Conservation (phyloP, 2,113 vertebrate species). For the Callithrix jacchus region DNA sequence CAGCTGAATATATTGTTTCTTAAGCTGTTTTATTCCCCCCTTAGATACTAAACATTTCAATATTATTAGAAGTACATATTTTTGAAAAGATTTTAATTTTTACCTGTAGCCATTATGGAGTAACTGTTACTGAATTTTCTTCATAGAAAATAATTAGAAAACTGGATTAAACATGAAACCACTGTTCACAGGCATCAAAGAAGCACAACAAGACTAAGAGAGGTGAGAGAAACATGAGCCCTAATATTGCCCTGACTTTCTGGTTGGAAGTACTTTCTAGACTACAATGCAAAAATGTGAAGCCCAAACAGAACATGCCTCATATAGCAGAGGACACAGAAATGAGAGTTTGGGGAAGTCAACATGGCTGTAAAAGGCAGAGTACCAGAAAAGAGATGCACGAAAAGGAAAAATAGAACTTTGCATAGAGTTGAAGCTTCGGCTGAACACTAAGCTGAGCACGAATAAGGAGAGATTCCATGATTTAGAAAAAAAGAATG, state of each 20-base stretch:
- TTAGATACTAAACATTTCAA: not conserved
- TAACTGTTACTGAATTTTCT: not conserved
- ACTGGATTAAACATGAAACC: not conserved
- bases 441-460: not conserved
- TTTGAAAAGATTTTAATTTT: conserved; percentile 18
- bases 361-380: not conserved
- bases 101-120: not conserved
- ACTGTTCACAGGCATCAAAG: not conserved
- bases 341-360: not conserved
- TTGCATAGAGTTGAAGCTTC: not conserved
- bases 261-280: not conserved
- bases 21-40: not conserved
- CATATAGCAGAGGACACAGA: not conserved
- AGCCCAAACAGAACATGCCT: not conserved
- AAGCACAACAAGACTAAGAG: not conserved
- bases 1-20: not conserved
- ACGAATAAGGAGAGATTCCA: not conserved
- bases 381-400: not conserved
- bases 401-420: not conserved
- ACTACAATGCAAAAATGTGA: not conserved
- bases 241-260: not conserved
- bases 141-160: not conserved
- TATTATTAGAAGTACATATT: not conserved
- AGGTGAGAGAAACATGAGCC: not conserved
- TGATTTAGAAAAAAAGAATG: not conserved